phyloP scores from a whole-genome alignment of 2,888 invertebrate species.

The Xanthia togata region DNA sequence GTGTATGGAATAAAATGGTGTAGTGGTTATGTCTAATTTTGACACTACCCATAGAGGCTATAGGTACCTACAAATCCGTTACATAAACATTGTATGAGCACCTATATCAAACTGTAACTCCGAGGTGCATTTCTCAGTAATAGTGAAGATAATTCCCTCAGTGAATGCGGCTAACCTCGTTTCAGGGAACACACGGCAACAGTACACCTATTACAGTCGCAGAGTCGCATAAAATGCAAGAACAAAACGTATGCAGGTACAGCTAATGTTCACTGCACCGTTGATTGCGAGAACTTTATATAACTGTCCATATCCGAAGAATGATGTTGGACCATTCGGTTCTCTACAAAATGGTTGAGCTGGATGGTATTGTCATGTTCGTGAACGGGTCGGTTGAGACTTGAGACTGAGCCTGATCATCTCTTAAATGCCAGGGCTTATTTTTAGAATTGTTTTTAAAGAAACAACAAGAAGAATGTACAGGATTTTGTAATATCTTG shows the following conservation, averaged over 20 bases:
- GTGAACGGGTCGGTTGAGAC: too few relatives aligned
- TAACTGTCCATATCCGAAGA: not conserved
- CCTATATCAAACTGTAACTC: constrained; percentile 9
- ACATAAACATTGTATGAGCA: not conserved
- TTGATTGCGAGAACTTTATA: not conserved
- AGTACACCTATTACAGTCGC: constrained; percentile 44
- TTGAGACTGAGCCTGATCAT: too few relatives aligned
- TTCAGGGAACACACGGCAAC: constrained; percentile 61
- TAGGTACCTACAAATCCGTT: not conserved
- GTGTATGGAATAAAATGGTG: not conserved
- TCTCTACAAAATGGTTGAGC: too few relatives aligned
- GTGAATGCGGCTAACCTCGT: constrained; percentile 28
- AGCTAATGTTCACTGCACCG: constrained; percentile 20
- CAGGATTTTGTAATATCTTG: too few relatives aligned
- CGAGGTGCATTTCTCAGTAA: constrained; percentile 41
- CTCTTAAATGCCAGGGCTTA: too few relatives aligned
- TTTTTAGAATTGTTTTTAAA: too few relatives aligned
- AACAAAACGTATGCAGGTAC: constrained; percentile 38
- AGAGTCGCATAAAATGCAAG: constrained; percentile 29
- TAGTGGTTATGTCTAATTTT: too few relatives aligned
- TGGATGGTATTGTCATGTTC: too few relatives aligned
- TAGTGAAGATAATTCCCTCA: constrained; percentile 39
- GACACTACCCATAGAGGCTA: too few relatives aligned
- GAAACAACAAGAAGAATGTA: too few relatives aligned
- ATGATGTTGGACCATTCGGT: not conserved